phyloP scores from a whole-genome alignment of 1,140 invertebrate species.

The Holotrichia oblita region DNA sequence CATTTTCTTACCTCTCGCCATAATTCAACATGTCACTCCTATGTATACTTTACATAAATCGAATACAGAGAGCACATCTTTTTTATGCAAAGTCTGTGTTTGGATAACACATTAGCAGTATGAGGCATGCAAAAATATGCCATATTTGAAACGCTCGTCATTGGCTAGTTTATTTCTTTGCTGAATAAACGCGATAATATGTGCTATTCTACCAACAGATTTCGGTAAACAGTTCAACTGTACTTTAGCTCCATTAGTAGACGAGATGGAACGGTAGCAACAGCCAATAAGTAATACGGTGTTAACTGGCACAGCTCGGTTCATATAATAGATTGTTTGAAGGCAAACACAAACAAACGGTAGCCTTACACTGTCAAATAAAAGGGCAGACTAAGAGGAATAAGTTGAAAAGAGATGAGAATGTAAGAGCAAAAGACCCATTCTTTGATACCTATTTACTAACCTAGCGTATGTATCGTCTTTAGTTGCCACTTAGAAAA shows the following conservation, averaged over 20 bases:
- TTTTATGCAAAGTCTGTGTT: not conserved
- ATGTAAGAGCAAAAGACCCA: not conserved
- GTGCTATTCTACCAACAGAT: not conserved
- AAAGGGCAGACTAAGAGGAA: not conserved
- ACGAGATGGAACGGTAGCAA: conserved; percentile 3
- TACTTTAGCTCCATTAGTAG: not conserved
- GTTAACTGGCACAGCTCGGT: conserved; percentile 4
- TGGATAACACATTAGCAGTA: not conserved
- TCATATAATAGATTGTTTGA: conserved; percentile 1
- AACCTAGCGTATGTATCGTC: not conserved
- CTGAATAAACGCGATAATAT: not conserved
- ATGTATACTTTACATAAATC: not conserved
- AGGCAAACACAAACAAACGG: not conserved
- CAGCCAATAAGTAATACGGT: conserved; percentile 11
- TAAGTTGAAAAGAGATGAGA: not conserved
- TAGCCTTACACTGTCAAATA: not conserved
- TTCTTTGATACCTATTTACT: not conserved
- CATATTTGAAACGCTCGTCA: not conserved
- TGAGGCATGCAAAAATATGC: not conserved
- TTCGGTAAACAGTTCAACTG: conserved; percentile 1
- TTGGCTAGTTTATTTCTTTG: not conserved
- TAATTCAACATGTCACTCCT: not conserved
- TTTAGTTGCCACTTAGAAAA: not conserved
- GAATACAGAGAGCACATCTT: not conserved
- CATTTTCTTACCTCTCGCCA: not conserved